These are phyloP conservation scores for Panzeria rudis DNA, from an alignment of 2,888 invertebrate species.

Conservation along the genomic window DNA sequence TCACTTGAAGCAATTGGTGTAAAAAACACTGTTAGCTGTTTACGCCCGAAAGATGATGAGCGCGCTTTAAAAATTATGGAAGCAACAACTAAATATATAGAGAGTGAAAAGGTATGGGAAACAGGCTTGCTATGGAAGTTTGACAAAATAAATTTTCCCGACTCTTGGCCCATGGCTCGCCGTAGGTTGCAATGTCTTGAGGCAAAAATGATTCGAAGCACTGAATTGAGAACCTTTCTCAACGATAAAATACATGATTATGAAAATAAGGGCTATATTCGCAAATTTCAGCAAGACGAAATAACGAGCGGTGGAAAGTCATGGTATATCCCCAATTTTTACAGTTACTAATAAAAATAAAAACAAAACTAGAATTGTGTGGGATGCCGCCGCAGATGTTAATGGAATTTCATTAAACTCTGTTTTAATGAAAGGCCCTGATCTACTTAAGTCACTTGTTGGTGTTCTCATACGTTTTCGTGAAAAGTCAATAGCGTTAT, in stretches of 20 bases:
- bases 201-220: neutral
- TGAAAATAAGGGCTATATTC: neutral
- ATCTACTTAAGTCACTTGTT: neutral
- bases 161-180: neutral
- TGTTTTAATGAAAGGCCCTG: conserved; percentile 28
- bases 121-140: neutral
- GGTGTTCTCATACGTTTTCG: neutral
- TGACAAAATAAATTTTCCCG: neutral
- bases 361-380: neutral
- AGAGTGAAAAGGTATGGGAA: neutral
- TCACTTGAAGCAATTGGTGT: too few relatives aligned
- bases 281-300: neutral
- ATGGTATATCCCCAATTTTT: conserved; percentile 40
- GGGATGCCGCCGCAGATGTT: too few relatives aligned
- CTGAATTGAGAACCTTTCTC: neutral
- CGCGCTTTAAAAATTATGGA: neutral
- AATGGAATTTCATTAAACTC: neutral
- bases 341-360: neutral
- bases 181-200: neutral
- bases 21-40: too few relatives aligned
- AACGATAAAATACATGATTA: neutral
- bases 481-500: neutral
- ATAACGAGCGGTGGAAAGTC: neutral
- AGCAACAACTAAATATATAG: neutral
- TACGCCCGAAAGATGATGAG: too few relatives aligned